These are phyloP conservation scores for Spheniscus mendiculus DNA, from an alignment of 2,113 vertebrate genomes.

Conservation along the genomic window DNA sequence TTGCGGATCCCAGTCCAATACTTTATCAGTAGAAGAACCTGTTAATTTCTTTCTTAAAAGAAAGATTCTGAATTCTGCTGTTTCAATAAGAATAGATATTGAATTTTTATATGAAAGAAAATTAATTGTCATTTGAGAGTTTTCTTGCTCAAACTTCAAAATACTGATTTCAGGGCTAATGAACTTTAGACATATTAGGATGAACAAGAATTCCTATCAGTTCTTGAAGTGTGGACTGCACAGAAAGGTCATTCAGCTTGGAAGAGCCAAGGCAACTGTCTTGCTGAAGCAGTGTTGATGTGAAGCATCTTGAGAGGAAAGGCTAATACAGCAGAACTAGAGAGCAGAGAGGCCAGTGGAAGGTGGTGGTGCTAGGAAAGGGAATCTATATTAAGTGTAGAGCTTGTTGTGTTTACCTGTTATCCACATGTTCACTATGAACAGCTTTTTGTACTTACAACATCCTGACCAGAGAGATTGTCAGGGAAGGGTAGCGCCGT, in stretches of 20 bases:
- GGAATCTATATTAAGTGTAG: not conserved
- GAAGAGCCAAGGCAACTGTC: not conserved
- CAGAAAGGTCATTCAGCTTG: not conserved
- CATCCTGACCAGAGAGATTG: not conserved
- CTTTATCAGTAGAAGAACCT: not conserved
- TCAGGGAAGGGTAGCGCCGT: not conserved
- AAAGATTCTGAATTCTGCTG: not conserved
- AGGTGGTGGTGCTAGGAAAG: not conserved
- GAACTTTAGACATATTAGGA: not conserved
- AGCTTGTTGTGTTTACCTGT: not conserved
- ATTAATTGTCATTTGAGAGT: no score
- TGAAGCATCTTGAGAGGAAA: not conserved
- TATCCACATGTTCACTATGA: not conserved
- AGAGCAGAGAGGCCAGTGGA: not conserved
- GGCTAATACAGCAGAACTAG: not conserved
- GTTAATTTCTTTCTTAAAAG: not conserved
- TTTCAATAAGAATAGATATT: not conserved
- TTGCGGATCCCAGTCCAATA: not conserved
- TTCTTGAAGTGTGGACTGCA: not conserved
- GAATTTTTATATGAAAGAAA: not conserved
- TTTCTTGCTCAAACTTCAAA: no score
- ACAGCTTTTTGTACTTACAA: not conserved
- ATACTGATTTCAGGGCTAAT: not conserved
- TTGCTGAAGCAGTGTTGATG: not conserved
- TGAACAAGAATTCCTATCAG: not conserved